Evolutionary conservation across 1,140 invertebrate genomes (phyloP).

Genomic region (Pseudoatta argentina): DNA sequence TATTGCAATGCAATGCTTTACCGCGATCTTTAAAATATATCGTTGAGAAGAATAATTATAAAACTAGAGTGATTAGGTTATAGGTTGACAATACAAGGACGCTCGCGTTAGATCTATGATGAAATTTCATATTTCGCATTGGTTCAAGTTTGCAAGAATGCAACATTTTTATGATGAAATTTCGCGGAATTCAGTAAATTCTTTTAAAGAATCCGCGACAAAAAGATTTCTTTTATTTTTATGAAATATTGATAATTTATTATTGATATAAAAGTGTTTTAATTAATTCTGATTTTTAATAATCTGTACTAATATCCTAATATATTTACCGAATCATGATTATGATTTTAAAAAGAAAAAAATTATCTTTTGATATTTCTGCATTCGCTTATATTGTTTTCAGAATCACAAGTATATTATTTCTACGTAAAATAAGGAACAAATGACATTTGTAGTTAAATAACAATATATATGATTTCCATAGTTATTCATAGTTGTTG

Average conservation of each 20-base stretch:
- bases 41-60: background rate
- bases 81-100: background rate
- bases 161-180: background rate
- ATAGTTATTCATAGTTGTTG: background rate
- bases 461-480: background rate
- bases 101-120: background rate
- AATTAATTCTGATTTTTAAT: background rate
- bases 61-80: slow-evolving; percentile 18
- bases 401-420: background rate
- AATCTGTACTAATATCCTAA: background rate
- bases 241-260: slow-evolving; percentile 12
- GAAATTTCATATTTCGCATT: background rate
- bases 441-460: background rate
- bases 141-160: background rate
- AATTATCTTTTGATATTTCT: background rate
- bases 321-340: background rate
- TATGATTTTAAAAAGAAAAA: background rate
- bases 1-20: background rate
- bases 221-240: background rate
- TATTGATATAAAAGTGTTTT: background rate
- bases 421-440: slow-evolving; percentile 2
- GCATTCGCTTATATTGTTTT: background rate
- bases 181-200: background rate
- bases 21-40: slow-evolving; percentile 1
- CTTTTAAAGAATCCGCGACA: background rate